Conservation (phyloP, 2,888 invertebrate genomes). For the Fragum sueziense region DNA sequence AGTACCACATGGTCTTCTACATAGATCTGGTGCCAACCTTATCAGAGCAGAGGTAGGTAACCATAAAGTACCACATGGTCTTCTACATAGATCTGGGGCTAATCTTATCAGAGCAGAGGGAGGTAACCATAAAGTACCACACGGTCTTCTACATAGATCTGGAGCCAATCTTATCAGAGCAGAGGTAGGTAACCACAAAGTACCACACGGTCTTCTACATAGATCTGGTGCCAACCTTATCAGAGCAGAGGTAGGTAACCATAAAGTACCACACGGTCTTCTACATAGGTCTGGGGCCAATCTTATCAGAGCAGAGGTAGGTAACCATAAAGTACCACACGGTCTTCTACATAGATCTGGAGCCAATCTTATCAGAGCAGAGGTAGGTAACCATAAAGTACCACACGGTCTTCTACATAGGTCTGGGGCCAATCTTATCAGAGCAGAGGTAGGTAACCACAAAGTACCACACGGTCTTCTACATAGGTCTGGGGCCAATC, state of each 20-base stretch:
- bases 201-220: slow-evolving; percentile 72
- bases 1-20: slow-evolving; percentile 72
- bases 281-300: slow-evolving; percentile 81
- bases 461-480: slow-evolving; percentile 72
- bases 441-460: slow-evolving; percentile 85
- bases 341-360: slow-evolving; percentile 78
- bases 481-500: slow-evolving; percentile 81
- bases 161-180: slow-evolving; percentile 81
- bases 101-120: slow-evolving; percentile 84
- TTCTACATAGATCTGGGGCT: slow-evolving; percentile 81
- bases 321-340: slow-evolving; percentile 83
- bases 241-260: slow-evolving; percentile 83
- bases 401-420: slow-evolving; percentile 72
- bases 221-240: slow-evolving; percentile 82
- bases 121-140: slow-evolving; percentile 84
- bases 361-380: slow-evolving; percentile 80
- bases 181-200: slow-evolving; percentile 78
- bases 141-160: slow-evolving; percentile 77
- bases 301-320: slow-evolving; percentile 85
- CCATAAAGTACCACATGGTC: slow-evolving; percentile 69
- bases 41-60: slow-evolving; percentile 83
- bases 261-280: slow-evolving; percentile 70
- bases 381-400: slow-evolving; percentile 82
- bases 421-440: slow-evolving; percentile 82
- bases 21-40: slow-evolving; percentile 82